Evolutionary conservation across 2,888 invertebrate genomes (phyloP).

Genomic region (Beris chalybata): DNA sequence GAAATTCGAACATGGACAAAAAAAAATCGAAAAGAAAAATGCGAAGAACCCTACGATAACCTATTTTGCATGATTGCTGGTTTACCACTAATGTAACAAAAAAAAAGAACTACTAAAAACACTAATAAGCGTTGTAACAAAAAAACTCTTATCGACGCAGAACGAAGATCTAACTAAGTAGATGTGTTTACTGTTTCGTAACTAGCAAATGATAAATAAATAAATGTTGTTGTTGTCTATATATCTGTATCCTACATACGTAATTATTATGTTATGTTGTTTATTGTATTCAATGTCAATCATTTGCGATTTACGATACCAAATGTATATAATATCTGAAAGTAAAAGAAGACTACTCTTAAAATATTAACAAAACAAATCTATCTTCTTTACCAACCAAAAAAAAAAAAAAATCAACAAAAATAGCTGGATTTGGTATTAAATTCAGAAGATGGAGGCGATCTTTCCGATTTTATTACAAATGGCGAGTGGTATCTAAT

Average conservation of each 20-base stretch:
- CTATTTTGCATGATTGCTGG: constrained; percentile 73
- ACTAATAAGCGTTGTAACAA: constrained; percentile 1
- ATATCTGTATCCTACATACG: constrained; percentile 5
- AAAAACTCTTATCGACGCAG: constrained; percentile 1
- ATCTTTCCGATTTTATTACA: constrained; percentile 95
- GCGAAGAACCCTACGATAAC: constrained; percentile 49
- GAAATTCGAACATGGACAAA: constrained; percentile 57
- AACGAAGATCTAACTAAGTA: constrained; percentile 25
- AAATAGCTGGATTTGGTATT: constrained; percentile 91
- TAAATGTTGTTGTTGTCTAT: constrained; percentile 3
- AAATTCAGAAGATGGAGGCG: constrained; percentile 91
- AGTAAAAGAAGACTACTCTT: constrained; percentile 4
- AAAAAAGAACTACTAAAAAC: constrained; percentile 7
- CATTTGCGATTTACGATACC: constrained; percentile 34
- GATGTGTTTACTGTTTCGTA: constrained; percentile 30
- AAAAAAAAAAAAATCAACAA: constrained; percentile 42
- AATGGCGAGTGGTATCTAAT: constrained; percentile 99
- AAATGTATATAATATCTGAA: constrained; percentile 36
- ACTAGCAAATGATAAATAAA: constrained; percentile 30
- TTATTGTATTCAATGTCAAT: constrained; percentile 8
- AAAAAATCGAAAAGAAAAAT: too few species aligned
- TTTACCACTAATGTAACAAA: constrained; percentile 35
- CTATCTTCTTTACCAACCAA: constrained; percentile 34
- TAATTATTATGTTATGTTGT: neutral
- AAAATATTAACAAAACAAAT: constrained; percentile 26